A percentile compares a stretch with the other conserved stretches of the same genome.
phyloP scores from a whole-genome alignment of 2,888 invertebrate genomes.

The Glaucopsyche alexis region DNA sequence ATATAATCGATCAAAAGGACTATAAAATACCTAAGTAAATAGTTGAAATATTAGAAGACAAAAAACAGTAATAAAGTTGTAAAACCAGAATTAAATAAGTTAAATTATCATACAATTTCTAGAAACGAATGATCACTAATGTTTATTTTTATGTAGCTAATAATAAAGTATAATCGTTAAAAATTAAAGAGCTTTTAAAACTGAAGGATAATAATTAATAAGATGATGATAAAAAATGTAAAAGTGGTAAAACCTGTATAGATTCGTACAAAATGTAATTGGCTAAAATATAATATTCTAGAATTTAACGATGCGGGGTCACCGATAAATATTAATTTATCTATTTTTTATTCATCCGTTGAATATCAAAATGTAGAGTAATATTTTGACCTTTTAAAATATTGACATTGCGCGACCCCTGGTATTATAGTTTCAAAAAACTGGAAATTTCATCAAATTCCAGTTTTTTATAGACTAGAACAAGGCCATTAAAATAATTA shows the following conservation, averaged over 20 bases:
- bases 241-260: not conserved
- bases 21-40: not conserved
- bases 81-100: not conserved
- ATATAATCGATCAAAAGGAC: not conserved
- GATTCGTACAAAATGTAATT: not conserved
- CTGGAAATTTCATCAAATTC: constrained; percentile 1
- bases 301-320: not conserved
- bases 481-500: constrained; percentile 5
- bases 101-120: not conserved
- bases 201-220: not conserved
- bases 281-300: not conserved
- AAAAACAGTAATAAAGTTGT: no score
- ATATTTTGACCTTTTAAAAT: constrained; percentile 1
- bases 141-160: not conserved
- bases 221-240: not conserved
- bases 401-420: not conserved
- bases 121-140: not conserved
- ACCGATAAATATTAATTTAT: not conserved
- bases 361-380: not conserved
- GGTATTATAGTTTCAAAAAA: not conserved
- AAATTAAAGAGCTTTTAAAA: not conserved
- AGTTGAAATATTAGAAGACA: no score
- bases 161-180: not conserved
- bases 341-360: not conserved
- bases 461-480: constrained; percentile 6